A percentile compares a stretch with the other conserved stretches of the same genome.
Conservation (phyloP, 2,797 vertebrate genomes). For the Vultur gryphus region DNA sequence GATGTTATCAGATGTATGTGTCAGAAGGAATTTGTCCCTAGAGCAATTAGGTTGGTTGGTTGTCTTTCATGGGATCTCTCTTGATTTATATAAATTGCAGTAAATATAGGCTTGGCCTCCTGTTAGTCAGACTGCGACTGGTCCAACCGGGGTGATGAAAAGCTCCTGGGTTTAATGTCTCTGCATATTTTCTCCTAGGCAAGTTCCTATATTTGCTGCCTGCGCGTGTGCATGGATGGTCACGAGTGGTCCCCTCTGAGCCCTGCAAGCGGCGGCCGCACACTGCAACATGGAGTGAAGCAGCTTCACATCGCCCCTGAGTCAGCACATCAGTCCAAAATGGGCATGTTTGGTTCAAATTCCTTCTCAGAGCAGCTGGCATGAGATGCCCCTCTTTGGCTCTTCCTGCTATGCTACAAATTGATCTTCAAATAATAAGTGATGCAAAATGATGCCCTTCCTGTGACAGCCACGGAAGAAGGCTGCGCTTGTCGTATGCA, state of each 20-base stretch:
- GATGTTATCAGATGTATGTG: constrained; percentile 44
- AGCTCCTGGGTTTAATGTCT: not conserved
- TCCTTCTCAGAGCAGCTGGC: not conserved
- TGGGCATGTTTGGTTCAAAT: not conserved
- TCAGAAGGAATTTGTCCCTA: constrained; percentile 50
- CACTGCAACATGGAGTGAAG: accelerated
- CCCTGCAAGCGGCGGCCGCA: accelerated
- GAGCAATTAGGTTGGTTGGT: constrained; percentile 26
- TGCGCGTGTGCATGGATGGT: accelerated
- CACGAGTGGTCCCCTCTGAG: not conserved
- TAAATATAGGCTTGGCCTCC: constrained; percentile 55
- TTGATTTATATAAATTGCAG: constrained; percentile 52
- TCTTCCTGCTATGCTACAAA: not conserved
- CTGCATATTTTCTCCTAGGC: not conserved
- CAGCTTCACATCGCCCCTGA: not conserved
- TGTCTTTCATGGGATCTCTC: constrained; percentile 41
- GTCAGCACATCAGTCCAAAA: not conserved
- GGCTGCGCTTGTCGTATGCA: accelerated
- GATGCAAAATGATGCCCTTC: not conserved
- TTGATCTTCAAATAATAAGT: not conserved
- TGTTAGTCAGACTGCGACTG: constrained; percentile 37
- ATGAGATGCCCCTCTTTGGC: not conserved
- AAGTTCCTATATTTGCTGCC: not conserved
- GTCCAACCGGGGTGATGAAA: not conserved
- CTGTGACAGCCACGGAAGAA: not conserved